Percentiles rank a stretch among this genome's conserved stretches.
These are phyloP conservation scores for Aviceda subcristata DNA, from an alignment of 2,113 vertebrate species.

Conservation along the genomic window DNA sequence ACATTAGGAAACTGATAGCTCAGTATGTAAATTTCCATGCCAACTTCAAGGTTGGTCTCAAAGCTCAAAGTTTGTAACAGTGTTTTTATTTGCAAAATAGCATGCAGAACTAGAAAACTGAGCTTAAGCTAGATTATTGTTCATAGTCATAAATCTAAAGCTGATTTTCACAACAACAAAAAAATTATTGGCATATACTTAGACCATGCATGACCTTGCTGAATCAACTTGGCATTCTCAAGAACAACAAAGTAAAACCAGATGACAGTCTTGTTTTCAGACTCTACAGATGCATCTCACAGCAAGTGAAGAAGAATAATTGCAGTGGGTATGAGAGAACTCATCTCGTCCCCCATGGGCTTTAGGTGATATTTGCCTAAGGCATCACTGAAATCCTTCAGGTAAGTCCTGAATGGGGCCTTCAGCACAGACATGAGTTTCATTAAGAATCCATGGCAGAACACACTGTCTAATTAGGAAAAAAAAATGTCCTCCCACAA, in stretches of 20 bases:
- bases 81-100: slow-evolving; percentile 27
- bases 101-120: slow-evolving; percentile 17
- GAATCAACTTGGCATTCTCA: slow-evolving; percentile 37
- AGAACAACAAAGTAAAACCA: slow-evolving; percentile 39
- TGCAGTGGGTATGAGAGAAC: neutral
- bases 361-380: neutral
- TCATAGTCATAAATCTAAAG: slow-evolving; percentile 51
- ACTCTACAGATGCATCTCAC: neutral
- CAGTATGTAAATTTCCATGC: neutral
- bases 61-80: neutral
- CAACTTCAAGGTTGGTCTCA: slow-evolving; percentile 19
- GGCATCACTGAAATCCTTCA: neutral
- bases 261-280: slow-evolving; percentile 35
- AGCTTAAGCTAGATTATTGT: slow-evolving; percentile 9
- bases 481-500: neutral
- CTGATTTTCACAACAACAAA: slow-evolving; percentile 37
- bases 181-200: slow-evolving; percentile 20
- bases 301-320: neutral
- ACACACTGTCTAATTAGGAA: neutral
- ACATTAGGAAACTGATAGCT: neutral
- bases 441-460: neutral
- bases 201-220: slow-evolving; percentile 32
- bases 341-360: neutral
- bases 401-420: neutral
- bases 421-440: neutral